These are phyloP conservation scores for Drosophila kokeensis DNA, from an alignment of 2,888 invertebrate species.

Conservation along the genomic window DNA sequence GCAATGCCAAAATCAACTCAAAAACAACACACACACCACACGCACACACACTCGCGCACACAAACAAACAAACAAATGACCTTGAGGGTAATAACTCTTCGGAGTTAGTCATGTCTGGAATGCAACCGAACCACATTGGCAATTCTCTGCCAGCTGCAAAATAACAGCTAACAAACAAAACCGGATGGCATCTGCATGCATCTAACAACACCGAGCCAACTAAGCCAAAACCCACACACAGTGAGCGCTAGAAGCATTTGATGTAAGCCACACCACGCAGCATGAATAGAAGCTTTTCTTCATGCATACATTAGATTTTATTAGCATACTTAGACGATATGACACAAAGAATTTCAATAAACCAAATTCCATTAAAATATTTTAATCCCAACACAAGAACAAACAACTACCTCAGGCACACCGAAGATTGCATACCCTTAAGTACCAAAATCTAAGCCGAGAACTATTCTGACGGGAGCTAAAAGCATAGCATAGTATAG, in stretches of 20 bases:
- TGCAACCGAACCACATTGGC: constrained; percentile 75
- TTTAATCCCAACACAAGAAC: constrained; percentile 9
- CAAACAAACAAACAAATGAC: constrained; percentile 49
- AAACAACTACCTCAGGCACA: not conserved
- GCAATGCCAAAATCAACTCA: constrained; percentile 28
- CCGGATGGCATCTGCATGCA: constrained; percentile 77
- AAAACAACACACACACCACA: constrained; percentile 13
- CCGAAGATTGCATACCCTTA: not conserved
- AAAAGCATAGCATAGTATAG: not conserved
- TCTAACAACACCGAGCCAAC: constrained; percentile 40
- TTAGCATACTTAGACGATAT: constrained; percentile 53
- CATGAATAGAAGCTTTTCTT: constrained; percentile 17
- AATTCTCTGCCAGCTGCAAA: constrained; percentile 57
- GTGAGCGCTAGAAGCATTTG: constrained; percentile 37
- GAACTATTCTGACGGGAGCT: not conserved
- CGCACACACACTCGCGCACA: constrained; percentile 22
- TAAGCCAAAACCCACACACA: constrained; percentile 30
- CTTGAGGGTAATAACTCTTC: constrained; percentile 79
- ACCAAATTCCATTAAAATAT: constrained; percentile 64
- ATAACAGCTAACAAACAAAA: constrained; percentile 46
- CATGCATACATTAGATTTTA: constrained; percentile 36
- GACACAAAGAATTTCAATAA: constrained; percentile 61
- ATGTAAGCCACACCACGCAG: constrained; percentile 19
- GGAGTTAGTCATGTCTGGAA: constrained; percentile 75
- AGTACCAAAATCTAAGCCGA: not conserved